Percentiles rank a stretch among this genome's conserved stretches.
Conservation (phyloP, 37 sponge, comb jelly and placozoan species). For the Bolinopsis microptera region DNA sequence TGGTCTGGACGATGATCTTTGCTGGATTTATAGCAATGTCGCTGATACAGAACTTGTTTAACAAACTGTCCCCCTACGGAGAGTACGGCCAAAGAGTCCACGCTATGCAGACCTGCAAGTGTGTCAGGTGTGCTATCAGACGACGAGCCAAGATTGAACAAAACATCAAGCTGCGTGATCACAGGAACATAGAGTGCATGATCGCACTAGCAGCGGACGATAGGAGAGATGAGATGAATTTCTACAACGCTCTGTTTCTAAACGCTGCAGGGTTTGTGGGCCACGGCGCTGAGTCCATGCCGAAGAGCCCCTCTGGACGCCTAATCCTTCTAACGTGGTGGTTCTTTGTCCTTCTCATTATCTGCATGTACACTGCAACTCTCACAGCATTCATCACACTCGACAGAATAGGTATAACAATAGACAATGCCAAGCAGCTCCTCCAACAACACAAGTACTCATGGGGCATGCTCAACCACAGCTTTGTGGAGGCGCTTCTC, state of each 20-base stretch:
- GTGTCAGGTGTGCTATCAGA: neutral
- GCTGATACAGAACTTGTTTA: neutral
- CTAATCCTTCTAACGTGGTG: slow-evolving; percentile 12
- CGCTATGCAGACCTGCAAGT: slow-evolving; percentile 5
- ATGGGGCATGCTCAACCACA: slow-evolving; percentile 22
- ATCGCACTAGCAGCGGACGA: neutral
- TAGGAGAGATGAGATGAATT: neutral
- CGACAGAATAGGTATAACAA: neutral
- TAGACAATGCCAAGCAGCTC: slow-evolving; percentile 14
- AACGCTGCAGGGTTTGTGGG: neutral
- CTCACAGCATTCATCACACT: slow-evolving; percentile 56
- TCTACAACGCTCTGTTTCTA: neutral
- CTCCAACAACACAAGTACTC: neutral
- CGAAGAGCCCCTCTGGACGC: neutral
- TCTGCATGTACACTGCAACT: slow-evolving; percentile 4
- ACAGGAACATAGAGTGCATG: neutral
- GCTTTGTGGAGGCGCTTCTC: slow-evolving; percentile 25
- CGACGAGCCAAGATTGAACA: neutral
- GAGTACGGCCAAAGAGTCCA: neutral
- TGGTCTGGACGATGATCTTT: slow-evolving; percentile 41
- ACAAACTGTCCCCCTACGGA: slow-evolving; percentile 32
- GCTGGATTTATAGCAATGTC: neutral
- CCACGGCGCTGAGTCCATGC: slow-evolving; percentile 23
- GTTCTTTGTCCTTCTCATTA: slow-evolving; percentile 52
- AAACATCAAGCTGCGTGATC: neutral